Conservation (phyloP, 2,888 invertebrate genomes). For the Oligia fasciuncula region DNA sequence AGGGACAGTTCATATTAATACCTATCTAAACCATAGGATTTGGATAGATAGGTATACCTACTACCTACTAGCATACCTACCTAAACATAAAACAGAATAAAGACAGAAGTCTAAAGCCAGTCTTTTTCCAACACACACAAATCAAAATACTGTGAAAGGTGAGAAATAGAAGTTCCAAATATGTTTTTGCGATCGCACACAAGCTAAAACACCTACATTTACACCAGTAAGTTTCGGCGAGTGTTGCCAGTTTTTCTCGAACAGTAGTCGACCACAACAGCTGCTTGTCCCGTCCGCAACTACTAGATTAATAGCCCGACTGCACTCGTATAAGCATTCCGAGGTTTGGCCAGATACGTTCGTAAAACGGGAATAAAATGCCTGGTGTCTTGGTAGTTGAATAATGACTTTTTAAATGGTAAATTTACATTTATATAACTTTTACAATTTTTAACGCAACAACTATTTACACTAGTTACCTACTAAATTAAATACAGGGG, state of each 20-base stretch:
- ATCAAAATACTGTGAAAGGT: neutral
- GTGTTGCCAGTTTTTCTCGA: slow-evolving; percentile 54
- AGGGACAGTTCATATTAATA: too few species aligned
- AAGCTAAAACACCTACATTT: slow-evolving; percentile 4
- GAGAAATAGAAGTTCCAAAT: neutral
- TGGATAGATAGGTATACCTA: too few species aligned
- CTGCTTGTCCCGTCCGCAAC: slow-evolving; percentile 36
- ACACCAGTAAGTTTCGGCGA: slow-evolving; percentile 10
- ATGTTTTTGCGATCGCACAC: neutral
- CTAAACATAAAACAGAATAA: neutral
- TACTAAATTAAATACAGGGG: too few species aligned
- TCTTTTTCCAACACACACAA: neutral
- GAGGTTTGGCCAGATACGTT: slow-evolving; percentile 31
- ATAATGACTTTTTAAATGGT: slow-evolving; percentile 35
- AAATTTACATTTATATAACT: neutral
- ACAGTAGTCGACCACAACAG: slow-evolving; percentile 45
- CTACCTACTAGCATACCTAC: too few species aligned
- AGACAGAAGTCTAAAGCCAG: neutral
- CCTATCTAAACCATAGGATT: too few species aligned
- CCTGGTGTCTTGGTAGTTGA: neutral
- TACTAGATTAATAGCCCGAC: slow-evolving; percentile 48
- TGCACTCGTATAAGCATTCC: slow-evolving; percentile 40
- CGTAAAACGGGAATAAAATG: slow-evolving; percentile 47
- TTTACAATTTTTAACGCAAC: too few species aligned
- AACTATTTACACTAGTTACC: too few species aligned